Percentiles rank a stretch among this genome's conserved stretches.
phyloP scores from a whole-genome alignment of 2,797 vertebrate genomes.

The Sebastolobus altivelis region DNA sequence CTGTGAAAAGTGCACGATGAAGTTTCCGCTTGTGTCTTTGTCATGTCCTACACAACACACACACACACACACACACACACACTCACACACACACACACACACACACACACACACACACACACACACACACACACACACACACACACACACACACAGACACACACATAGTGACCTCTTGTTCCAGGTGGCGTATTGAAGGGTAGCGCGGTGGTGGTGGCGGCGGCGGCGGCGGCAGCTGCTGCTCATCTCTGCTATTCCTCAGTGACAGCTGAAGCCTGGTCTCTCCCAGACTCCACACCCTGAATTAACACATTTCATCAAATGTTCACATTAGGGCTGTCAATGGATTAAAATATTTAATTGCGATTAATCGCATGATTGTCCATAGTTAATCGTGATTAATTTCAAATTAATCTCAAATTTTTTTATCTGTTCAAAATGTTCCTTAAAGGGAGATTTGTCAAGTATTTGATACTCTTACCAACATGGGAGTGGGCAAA shows the following conservation, averaged over 20 bases:
- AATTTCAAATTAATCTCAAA: no score
- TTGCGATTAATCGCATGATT: no score
- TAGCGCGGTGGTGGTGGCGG: conserved; percentile 27
- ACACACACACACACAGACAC: background rate
- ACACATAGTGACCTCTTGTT: conserved; percentile 51
- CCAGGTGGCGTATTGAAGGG: conserved; percentile 60
- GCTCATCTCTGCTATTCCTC: conserved; percentile 71
- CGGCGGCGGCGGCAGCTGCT: conserved; percentile 24
- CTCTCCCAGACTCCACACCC: conserved; percentile 83
- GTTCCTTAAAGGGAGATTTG: no score
- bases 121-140: conserved; percentile 13
- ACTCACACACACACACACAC: background rate
- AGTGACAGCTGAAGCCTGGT: conserved; percentile 74
- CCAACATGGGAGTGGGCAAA: no score
- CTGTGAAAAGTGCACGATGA: background rate
- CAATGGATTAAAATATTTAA: no score
- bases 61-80: conserved; percentile 7
- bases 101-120: conserved; percentile 7
- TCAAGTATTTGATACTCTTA: no score
- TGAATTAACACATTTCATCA: conserved; percentile 53
- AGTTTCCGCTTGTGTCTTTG: background rate
- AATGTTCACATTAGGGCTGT: background rate
- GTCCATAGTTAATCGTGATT: no score
- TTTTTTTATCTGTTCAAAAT: no score
- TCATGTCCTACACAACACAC: background rate